A percentile compares a stretch with the other conserved stretches of the same genome.
Evolutionary conservation across 2,113 vertebrate genomes (phyloP).

Genomic region (Nothoprocta perdicaria): DNA sequence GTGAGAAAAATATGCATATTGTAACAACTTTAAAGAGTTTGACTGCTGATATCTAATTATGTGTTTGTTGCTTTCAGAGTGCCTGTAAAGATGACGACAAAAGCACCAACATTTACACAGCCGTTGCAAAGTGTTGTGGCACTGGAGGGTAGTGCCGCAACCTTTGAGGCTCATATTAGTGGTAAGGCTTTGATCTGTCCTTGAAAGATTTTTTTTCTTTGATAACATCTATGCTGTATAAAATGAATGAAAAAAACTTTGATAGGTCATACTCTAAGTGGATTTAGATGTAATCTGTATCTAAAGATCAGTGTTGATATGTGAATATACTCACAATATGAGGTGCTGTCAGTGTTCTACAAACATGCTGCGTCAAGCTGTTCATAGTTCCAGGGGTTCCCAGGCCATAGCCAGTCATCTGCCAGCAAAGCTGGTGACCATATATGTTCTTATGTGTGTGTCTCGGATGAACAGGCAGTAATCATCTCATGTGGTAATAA

Average conservation of each 20-base stretch:
- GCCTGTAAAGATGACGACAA: slow-evolving; percentile 91
- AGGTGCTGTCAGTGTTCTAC: not conserved
- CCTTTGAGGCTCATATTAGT: slow-evolving; percentile 98
- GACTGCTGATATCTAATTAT: not conserved
- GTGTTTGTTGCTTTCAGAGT: slow-evolving; percentile 83
- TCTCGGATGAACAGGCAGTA: not conserved
- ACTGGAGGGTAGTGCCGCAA: slow-evolving; percentile 99
- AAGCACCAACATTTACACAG: slow-evolving; percentile 95
- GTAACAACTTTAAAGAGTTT: not conserved
- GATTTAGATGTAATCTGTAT: too few species aligned
- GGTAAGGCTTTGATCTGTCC: slow-evolving; percentile 82
- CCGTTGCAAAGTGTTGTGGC: slow-evolving; percentile 98
- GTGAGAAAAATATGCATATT: not conserved
- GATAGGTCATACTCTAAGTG: not conserved
- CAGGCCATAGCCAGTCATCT: not conserved
- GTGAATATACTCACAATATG: not conserved
- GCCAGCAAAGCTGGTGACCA: not conserved
- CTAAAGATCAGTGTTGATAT: not conserved
- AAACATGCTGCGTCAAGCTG: not conserved
- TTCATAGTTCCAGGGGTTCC: not conserved
- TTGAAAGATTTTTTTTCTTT: not conserved
- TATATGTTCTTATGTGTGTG: not conserved
- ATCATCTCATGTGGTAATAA: not conserved
- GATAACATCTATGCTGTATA: not conserved
- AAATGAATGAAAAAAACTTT: not conserved